phyloP scores from a whole-genome alignment of 1,140 invertebrate species.

The Micrasema minimum region DNA sequence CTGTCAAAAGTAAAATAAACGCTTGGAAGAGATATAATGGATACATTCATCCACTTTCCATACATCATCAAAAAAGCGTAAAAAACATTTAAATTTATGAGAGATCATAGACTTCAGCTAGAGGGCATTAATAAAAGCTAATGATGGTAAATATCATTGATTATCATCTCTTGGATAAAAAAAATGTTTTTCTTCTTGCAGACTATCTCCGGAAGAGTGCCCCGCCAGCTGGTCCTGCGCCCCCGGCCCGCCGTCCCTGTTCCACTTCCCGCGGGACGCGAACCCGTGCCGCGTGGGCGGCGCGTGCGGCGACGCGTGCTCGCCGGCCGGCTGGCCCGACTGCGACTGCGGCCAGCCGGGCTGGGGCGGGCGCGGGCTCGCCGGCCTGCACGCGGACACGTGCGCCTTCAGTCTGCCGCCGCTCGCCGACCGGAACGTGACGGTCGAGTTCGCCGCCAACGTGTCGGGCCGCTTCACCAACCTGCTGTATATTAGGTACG shows the following conservation, averaged over 20 bases:
- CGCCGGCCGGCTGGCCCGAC: background rate
- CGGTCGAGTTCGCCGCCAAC: slow-evolving; percentile 49
- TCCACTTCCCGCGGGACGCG: slow-evolving; percentile 36
- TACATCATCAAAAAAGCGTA: no score
- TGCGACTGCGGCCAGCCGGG: background rate
- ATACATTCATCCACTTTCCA: no score
- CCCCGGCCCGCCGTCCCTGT: slow-evolving; percentile 13
- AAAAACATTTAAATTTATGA: no score
- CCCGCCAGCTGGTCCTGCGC: slow-evolving; percentile 30
- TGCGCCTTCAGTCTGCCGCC: slow-evolving; percentile 55
- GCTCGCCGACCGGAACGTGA: slow-evolving; percentile 54
- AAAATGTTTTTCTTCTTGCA: slow-evolving; percentile 30
- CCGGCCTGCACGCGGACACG: slow-evolving; percentile 46
- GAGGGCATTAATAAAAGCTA: no score
- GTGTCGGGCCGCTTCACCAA: slow-evolving; percentile 40
- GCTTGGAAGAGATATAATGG: no score
- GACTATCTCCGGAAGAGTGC: slow-evolving; percentile 43
- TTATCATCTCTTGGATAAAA: no score
- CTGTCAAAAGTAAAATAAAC: no score
- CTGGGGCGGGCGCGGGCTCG: background rate
- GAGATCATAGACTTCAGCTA: no score
- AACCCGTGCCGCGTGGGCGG: slow-evolving; percentile 7
- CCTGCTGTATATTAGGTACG: slow-evolving; percentile 50
- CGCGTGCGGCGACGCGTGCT: background rate
- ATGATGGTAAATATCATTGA: no score